Conservation (phyloP, 2,797 vertebrate genomes). For the Iguana delicatissima region DNA sequence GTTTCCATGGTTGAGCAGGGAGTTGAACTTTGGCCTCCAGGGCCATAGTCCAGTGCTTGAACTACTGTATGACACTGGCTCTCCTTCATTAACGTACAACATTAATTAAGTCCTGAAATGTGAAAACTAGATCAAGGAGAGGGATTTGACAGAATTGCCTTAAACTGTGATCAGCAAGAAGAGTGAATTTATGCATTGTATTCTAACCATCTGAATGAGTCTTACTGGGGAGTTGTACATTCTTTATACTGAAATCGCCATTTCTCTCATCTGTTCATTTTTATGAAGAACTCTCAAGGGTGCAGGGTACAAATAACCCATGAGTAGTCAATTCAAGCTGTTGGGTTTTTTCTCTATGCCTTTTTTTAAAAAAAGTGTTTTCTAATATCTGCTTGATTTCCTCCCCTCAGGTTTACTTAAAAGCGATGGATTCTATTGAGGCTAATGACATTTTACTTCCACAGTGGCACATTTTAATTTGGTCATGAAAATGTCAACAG, state of each 20-base stretch:
- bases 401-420: slow-evolving; percentile 75
- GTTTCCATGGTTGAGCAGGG: too few species aligned
- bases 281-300: not conserved
- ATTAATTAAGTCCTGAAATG: not conserved
- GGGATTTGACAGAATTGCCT: too few species aligned
- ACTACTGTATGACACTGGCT: too few species aligned
- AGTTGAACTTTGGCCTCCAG: too few species aligned
- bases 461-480: slow-evolving; percentile 79
- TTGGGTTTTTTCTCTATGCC: slow-evolving; percentile 63
- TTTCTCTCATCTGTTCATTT: not conserved
- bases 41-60: too few species aligned
- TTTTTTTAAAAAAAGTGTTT: slow-evolving; percentile 38
- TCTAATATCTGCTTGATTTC: slow-evolving; percentile 71
- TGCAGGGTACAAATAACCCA: slow-evolving; percentile 42
- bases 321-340: slow-evolving; percentile 23
- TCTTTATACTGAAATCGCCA: accelerated
- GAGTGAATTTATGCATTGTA: not conserved
- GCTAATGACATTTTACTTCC: slow-evolving; percentile 83
- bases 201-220: not conserved
- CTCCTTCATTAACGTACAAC: too few species aligned
- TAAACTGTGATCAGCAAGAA: not conserved
- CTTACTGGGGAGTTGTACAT: not conserved
- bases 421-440: slow-evolving; percentile 79
- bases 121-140: not conserved
- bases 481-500: slow-evolving; percentile 77